Evolutionary conservation across 2,797 vertebrate genomes (phyloP).

Genomic region (Diplodus puntazzo): DNA sequence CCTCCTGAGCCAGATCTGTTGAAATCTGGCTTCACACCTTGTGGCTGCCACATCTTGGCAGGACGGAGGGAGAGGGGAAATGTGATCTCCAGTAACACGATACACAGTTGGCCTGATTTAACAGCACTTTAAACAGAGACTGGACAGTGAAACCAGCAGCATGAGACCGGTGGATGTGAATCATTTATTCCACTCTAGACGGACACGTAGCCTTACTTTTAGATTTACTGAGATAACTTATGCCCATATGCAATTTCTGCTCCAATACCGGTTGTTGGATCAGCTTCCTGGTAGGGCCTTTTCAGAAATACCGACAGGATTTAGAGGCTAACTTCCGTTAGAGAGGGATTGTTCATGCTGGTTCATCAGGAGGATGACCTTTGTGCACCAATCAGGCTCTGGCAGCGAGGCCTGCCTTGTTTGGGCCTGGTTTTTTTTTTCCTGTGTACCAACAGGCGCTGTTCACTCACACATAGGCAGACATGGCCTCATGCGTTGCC

Average conservation of each 20-base stretch:
- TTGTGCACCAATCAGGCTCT: conserved; percentile 61
- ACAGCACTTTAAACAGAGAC: conserved; percentile 76
- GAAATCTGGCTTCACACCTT: conserved; percentile 83
- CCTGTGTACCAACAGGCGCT: conserved; percentile 66
- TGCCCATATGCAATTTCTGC: not conserved
- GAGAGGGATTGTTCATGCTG: conserved; percentile 29
- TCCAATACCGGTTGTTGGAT: not conserved
- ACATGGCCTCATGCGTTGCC: conserved; percentile 77
- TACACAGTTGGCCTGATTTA: conserved; percentile 82
- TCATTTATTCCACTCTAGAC: conserved; percentile 80
- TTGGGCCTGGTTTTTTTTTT: conserved; percentile 48
- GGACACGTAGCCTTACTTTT: conserved; percentile 46
- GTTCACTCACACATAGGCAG: conserved; percentile 68
- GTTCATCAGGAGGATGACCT: conserved; percentile 64
- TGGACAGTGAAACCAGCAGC: conserved; percentile 73
- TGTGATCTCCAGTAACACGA: conserved; percentile 83
- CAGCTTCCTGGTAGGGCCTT: conserved; percentile 7
- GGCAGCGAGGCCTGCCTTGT: conserved; percentile 62
- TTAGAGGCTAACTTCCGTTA: conserved; percentile 38
- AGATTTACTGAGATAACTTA: conserved; percentile 6
- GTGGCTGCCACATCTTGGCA: conserved; percentile 80
- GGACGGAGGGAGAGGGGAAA: conserved; percentile 61
- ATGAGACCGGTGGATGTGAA: conserved; percentile 81
- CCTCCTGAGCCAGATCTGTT: conserved; percentile 65
- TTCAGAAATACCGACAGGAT: conserved; percentile 36